Evolutionary conservation across 2,113 vertebrate genomes (phyloP).

Genomic region (Speoplatyrhinus poulsoni): DNA sequence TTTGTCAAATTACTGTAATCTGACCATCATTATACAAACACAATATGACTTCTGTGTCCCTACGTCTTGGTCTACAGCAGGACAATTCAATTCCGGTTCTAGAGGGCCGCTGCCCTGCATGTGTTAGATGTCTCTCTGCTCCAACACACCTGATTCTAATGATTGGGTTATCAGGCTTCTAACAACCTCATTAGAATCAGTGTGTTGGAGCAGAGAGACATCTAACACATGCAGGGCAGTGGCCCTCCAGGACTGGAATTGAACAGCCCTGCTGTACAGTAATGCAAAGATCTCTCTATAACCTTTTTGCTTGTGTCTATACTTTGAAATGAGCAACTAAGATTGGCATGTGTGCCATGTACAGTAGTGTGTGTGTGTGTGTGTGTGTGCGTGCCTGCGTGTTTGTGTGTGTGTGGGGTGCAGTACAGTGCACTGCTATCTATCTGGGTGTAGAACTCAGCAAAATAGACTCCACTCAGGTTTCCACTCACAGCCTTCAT

Average conservation of each 20-base stretch:
- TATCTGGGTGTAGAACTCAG: conserved; percentile 38
- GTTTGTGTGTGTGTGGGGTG: background rate
- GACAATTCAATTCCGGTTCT: no score
- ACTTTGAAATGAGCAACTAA: conserved; percentile 38
- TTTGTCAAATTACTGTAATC: background rate
- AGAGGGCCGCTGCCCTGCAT: no score
- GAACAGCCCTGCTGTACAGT: background rate
- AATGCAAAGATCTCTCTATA: background rate
- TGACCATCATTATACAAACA: background rate
- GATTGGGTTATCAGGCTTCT: no score
- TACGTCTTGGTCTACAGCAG: no score
- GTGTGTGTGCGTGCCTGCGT: background rate
- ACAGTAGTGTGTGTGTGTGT: background rate
- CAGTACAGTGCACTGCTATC: conserved; percentile 36
- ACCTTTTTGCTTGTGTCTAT: conserved; percentile 19
- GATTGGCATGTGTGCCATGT: conserved; percentile 13
- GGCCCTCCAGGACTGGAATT: no score
- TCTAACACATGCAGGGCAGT: no score
- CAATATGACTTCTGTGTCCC: no score
- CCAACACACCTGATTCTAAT: no score
- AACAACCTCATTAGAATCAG: no score
- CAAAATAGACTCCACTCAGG: conserved; percentile 48
- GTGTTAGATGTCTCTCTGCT: no score
- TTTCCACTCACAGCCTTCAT: conserved; percentile 43
- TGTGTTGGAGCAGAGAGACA: no score